Evolutionary conservation across 2,888 invertebrate genomes (phyloP).

Genomic region (Orchesella flavescens): DNA sequence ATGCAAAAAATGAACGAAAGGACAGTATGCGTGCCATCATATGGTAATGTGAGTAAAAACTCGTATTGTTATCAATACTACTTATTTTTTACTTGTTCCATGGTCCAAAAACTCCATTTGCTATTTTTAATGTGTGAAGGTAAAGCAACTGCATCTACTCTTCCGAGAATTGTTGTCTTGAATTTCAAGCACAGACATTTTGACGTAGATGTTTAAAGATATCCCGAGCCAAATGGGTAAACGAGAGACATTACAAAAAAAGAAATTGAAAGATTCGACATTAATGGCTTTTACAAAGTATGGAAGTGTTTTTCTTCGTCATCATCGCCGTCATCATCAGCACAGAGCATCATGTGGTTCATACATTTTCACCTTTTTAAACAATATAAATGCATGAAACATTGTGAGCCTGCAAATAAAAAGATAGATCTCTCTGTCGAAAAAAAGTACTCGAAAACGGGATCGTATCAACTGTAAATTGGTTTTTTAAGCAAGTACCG

Average conservation of each 20-base stretch:
- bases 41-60: background rate
- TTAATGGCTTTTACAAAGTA: constrained; percentile 41
- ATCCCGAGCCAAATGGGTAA: background rate
- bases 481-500: constrained; percentile 27
- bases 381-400: background rate
- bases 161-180: background rate
- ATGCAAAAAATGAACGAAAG: background rate
- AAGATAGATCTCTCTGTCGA: background rate
- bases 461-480: constrained; percentile 48
- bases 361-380: background rate
- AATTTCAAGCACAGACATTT: background rate
- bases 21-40: background rate
- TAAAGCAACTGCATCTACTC: too few relatives aligned
- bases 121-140: too few relatives aligned
- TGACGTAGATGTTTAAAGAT: too few relatives aligned
- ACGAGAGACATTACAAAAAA: constrained; percentile 6
- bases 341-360: background rate
- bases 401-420: background rate
- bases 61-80: background rate
- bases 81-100: background rate
- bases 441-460: constrained; percentile 17
- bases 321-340: background rate
- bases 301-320: constrained; percentile 13
- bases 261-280: constrained; percentile 44
- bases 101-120: too few relatives aligned